Evolutionary conservation across 2,113 vertebrate species (phyloP), one percentile per base, ranked within the genome.

Genomic region (Xenotilapia longispinis): DNA sequence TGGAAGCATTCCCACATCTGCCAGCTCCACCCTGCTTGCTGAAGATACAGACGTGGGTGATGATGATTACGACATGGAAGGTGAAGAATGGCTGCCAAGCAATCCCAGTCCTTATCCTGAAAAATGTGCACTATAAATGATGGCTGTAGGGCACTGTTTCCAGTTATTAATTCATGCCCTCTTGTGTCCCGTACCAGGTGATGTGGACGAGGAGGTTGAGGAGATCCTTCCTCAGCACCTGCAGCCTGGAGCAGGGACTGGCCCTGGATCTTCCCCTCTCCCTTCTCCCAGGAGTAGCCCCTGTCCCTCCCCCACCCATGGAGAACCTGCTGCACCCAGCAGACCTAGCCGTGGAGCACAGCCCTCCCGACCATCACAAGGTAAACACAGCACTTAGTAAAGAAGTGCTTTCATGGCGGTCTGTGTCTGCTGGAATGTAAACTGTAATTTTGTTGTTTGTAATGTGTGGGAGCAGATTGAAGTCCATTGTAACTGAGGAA

Each of bases 51-150:
- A 98, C 28, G 95, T 99, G 87, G 94, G 97, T 21, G 97, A 98
- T 4, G 97, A 98, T 9, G 98, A 99, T 90, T 99, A 97, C 7
- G 98, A 99, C 57, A 98, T 99, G 98, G 99, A 99, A 97, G 99
- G 99, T 99, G 79, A 91, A 88, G 14, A 11, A 28, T 17, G 9
- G 5, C 1, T 2, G 6, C 23, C 13, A 19, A 63, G 38, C 11
- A 28, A 19, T 58, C 5, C 4, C 5, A 26, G 26, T 65, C 15
- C 17, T 49, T 17, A 15, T 15, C 36, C 3, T n/a, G 15, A 26
- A 33, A 51, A 53, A 45, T 31, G 2, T 40, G 2, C 6, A 73
- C 55, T 7, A 8, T 63, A 51, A 78, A 51, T 49, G 26, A 12
- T 51, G 7, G 26, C 45, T 47, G 4, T 21, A 13, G 58, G 4